Evolutionary conservation across 2,888 invertebrate genomes (phyloP).

Genomic region (Gastrophysa polygoni): DNA sequence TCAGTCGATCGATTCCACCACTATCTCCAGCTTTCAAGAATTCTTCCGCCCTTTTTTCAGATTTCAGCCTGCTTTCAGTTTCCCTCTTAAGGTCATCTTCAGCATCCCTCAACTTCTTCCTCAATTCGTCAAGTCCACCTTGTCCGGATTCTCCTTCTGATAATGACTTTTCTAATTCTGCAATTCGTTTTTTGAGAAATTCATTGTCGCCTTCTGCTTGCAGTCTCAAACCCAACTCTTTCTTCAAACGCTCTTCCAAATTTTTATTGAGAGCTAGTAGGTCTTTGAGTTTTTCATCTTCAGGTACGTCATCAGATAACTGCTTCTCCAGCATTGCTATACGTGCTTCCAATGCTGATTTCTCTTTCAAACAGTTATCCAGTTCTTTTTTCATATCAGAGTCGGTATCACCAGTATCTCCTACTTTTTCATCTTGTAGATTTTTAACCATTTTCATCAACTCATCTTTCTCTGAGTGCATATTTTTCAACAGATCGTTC

Average conservation of each 20-base stretch:
- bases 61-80: too few species aligned
- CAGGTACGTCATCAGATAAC: constrained; percentile 11
- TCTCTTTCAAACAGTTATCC: constrained; percentile 27
- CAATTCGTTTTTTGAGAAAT: constrained; percentile 21
- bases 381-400: constrained; percentile 12
- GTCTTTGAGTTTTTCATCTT: constrained; percentile 17
- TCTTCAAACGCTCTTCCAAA: constrained; percentile 14
- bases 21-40: constrained; percentile 11
- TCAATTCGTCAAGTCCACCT: background rate
- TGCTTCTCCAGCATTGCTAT: constrained; percentile 15
- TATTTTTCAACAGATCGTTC: constrained; percentile 19
- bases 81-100: background rate
- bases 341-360: constrained; percentile 15
- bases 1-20: too few species aligned
- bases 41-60: too few species aligned
- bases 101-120: background rate
- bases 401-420: background rate
- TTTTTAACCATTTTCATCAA: constrained; percentile 20
- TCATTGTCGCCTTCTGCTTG: background rate
- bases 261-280: constrained; percentile 12
- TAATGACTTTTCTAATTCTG: constrained; percentile 21
- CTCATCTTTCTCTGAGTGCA: constrained; percentile 29
- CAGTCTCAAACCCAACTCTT: constrained; percentile 9
- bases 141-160: background rate
- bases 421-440: constrained; percentile 6